Evolutionary conservation across 1,140 invertebrate genomes (phyloP).

Genomic region (Mylabris phalerata): DNA sequence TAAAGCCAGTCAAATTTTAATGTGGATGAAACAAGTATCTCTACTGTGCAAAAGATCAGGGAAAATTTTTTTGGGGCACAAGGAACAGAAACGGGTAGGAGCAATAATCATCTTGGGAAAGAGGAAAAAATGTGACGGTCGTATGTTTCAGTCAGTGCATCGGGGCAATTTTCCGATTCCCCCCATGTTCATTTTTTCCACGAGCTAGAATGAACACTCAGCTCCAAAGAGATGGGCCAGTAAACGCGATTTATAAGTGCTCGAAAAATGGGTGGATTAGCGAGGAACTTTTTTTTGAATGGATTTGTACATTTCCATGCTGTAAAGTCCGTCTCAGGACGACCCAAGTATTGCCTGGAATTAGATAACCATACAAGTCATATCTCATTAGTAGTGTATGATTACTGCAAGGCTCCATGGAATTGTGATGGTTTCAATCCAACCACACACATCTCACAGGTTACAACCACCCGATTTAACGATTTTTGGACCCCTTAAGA

Average conservation of each 20-base stretch:
- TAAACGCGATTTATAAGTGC: conserved; percentile 18
- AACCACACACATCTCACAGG: conserved; percentile 34
- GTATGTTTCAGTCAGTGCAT: conserved; percentile 33
- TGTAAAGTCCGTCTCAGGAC: conserved; percentile 12
- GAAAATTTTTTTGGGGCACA: conserved; percentile 38
- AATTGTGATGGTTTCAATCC: conserved; percentile 29
- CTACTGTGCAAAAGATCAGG: conserved; percentile 41
- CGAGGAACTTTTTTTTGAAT: conserved; percentile 21
- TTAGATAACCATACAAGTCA: conserved; percentile 32
- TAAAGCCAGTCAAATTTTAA: conserved; percentile 38
- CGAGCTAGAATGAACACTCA: conserved; percentile 9
- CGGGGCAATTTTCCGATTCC: conserved; percentile 35
- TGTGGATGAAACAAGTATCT: conserved; percentile 43
- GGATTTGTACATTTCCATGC: conserved; percentile 28
- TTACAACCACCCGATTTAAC: conserved; percentile 30
- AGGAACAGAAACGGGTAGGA: conserved; percentile 40
- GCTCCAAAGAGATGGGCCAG: conserved; percentile 24
- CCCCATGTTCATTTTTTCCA: conserved; percentile 25
- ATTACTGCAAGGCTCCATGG: conserved; percentile 26
- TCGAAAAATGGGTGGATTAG: conserved; percentile 27
- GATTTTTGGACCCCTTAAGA: conserved; percentile 34
- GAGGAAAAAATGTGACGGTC: conserved; percentile 40
- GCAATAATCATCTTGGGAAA: conserved; percentile 38
- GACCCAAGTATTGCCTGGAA: conserved; percentile 27
- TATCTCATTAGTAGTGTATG: conserved; percentile 1